Evolutionary conservation across 2,888 invertebrate species (phyloP).

Genomic region (Pasiphila rectangulata): DNA sequence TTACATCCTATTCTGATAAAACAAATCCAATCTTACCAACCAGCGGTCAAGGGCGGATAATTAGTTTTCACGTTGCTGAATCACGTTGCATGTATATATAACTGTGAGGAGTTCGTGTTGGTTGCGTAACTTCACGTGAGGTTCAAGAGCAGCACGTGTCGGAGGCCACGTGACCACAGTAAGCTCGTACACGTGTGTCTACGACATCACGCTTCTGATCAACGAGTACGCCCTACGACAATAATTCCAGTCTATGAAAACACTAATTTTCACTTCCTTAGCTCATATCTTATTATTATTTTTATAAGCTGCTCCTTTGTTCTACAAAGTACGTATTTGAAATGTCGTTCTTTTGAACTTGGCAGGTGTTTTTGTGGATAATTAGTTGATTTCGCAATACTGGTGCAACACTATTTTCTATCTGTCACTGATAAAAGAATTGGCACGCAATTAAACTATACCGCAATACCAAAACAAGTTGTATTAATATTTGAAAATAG

Average conservation of each 20-base stretch:
- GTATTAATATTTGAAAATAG: not conserved
- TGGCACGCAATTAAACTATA: not conserved
- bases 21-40: slow-evolving; percentile 5
- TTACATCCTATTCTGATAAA: slow-evolving; percentile 8
- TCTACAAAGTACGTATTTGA: too few relatives aligned
- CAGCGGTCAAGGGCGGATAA: slow-evolving; percentile 52
- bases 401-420: slow-evolving; percentile 2
- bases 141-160: slow-evolving; percentile 72
- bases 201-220: slow-evolving; percentile 54
- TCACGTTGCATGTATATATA: slow-evolving; percentile 77
- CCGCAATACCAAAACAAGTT: not conserved
- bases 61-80: slow-evolving; percentile 62
- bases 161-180: slow-evolving; percentile 66
- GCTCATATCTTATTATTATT: not conserved
- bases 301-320: not conserved
- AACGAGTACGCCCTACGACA: slow-evolving; percentile 14
- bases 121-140: slow-evolving; percentile 75
- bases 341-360: too few relatives aligned
- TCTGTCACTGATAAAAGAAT: slow-evolving; percentile 2
- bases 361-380: not conserved
- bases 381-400: not conserved
- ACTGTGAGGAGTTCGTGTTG: slow-evolving; percentile 50
- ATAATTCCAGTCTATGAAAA: not conserved
- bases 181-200: slow-evolving; percentile 34
- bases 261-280: not conserved